Percentiles rank a stretch among this genome's conserved stretches.
phyloP scores from a whole-genome alignment of 1,140 invertebrate species.

The Drosophila burlai region DNA sequence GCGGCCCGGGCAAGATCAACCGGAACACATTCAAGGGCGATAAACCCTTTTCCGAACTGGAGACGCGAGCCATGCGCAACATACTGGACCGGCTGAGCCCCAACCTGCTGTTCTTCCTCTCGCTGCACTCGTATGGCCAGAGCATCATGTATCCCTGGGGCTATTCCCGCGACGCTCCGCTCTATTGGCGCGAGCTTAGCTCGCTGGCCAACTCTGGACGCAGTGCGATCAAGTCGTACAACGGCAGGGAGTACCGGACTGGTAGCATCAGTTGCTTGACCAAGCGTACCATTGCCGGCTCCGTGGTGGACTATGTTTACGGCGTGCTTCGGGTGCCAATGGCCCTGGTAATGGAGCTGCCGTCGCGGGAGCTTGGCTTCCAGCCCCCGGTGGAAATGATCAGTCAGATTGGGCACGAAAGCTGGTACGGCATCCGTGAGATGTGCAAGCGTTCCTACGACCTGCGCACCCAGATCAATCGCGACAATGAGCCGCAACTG shows the following conservation, averaged over 20 bases:
- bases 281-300: conserved; percentile 88
- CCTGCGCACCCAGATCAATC: conserved; percentile 49
- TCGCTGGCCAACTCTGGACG: conserved; percentile 85
- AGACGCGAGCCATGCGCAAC: conserved; percentile 88
- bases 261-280: conserved; percentile 75
- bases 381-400: conserved; percentile 88
- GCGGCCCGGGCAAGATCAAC: conserved; percentile 87
- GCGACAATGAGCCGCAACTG: conserved; percentile 45
- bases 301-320: conserved; percentile 90
- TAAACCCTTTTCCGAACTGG: conserved; percentile 91
- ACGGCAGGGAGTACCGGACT: conserved; percentile 85
- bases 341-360: conserved; percentile 90
- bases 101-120: conserved; percentile 88
- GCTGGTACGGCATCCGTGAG: conserved; percentile 83
- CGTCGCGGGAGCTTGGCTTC: conserved; percentile 88
- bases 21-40: conserved; percentile 90
- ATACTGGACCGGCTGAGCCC: conserved; percentile 86
- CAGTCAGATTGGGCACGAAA: conserved; percentile 87
- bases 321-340: conserved; percentile 88
- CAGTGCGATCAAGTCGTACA: conserved; percentile 86
- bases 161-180: conserved; percentile 85
- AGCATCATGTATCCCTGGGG: conserved; percentile 88
- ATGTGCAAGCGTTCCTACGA: conserved; percentile 79
- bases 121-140: conserved; percentile 89
- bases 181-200: conserved; percentile 61